Base-by-base conservation (phyloP, 2,888 invertebrate genomes). In the Cephus runcator region DNA sequence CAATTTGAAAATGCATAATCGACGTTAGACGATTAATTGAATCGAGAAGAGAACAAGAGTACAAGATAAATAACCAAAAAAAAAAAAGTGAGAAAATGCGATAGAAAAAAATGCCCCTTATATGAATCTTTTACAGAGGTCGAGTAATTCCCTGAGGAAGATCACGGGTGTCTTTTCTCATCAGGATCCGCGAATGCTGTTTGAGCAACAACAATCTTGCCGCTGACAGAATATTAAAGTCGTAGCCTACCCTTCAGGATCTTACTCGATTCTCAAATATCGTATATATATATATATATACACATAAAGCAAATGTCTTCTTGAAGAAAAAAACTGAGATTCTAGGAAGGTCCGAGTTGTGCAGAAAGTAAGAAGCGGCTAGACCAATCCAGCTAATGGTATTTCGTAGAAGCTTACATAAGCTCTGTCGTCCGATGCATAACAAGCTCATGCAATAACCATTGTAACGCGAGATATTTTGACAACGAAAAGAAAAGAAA, bases 301-400 rank as follows among this genome's bases (percentile, higher is more conserved):
- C 31, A 23, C 33, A 71, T 71, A 34, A 71, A 12, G 33, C 12
- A 71, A 34, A 71, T 71, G 71, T 71, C 12, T 71, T 71, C 71
- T 56, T 56, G 56, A 56, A 56, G 34, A 71, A 71, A 15, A 85
- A 15, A 85, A 85, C 81, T 84, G 84, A 88, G 83, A 86, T 87
- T 86, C 84, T 85, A 84, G 87, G 86, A 87, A 87, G 86, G 90
- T 91, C 90, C 88, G 84, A 87, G 90, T 90, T 91, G 91, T 91
- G 91, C 91, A 91, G 91, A 91, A 91, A 91, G 88, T 89, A 89
- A 89, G 85, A 86, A 79, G 83, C 75, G 56, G 56, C 56, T 15
- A 56, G 56, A 56, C 56, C 56, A 56, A 56, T 56, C 56, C 23
- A 56, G 23, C 56, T 56, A 56, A 56, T 56, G 23, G 56, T 9